Evolutionary conservation across 2,797 vertebrate species (phyloP).

Genomic region (Cossypha dichroa): DNA sequence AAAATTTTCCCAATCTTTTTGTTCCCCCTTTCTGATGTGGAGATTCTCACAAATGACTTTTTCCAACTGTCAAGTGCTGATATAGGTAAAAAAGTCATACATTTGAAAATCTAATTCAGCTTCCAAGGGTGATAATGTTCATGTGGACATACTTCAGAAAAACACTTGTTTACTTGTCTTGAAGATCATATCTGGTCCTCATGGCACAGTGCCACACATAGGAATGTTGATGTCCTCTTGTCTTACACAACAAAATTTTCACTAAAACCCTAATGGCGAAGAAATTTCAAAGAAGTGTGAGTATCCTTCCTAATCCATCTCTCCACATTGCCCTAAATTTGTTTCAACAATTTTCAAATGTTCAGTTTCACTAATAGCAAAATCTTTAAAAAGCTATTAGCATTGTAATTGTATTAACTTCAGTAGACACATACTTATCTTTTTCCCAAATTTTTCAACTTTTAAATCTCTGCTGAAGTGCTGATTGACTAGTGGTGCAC

Average conservation of each 20-base stretch:
- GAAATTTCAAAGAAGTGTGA: not conserved
- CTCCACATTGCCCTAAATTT: not conserved
- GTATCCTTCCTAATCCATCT: not conserved
- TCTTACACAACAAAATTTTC: not conserved
- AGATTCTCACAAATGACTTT: not conserved
- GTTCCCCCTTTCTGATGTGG: not conserved
- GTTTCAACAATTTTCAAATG: not conserved
- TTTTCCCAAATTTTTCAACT: not conserved
- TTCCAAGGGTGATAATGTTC: not conserved
- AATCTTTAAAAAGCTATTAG: not conserved
- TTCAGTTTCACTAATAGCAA: not conserved
- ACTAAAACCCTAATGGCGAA: not conserved
- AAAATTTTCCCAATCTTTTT: not conserved
- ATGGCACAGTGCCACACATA: not conserved
- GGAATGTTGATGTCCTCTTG: not conserved
- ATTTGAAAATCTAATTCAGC: slow-evolving; percentile 43
- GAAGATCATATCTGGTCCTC: not conserved
- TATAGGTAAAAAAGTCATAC: slow-evolving; percentile 11
- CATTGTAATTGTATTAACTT: not conserved
- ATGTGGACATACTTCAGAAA: not conserved
- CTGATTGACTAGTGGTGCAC: not conserved
- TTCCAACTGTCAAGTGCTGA: slow-evolving; percentile 5
- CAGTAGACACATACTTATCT: not conserved
- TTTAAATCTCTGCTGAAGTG: not conserved
- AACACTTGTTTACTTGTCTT: not conserved